phyloP scores from a whole-genome alignment of 2,113 vertebrate genomes.

The Raphicerus campestris region DNA sequence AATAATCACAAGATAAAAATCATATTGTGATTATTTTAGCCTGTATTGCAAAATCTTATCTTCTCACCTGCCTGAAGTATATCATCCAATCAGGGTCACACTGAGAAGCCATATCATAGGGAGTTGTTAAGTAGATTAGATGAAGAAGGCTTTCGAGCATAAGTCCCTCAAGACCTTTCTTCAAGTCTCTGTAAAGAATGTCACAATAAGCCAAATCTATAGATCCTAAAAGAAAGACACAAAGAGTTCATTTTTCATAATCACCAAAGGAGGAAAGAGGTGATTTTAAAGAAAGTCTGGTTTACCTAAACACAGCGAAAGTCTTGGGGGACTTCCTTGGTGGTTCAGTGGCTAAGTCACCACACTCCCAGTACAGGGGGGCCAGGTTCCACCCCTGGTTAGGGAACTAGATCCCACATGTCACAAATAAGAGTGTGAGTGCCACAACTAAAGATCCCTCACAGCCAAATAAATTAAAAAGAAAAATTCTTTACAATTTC shows the following conservation, averaged over 20 bases:
- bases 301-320: not conserved
- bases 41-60: not conserved
- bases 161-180: constrained; percentile 90
- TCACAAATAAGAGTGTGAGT: not conserved
- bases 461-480: not conserved
- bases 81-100: constrained; percentile 94
- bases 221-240: constrained; percentile 82
- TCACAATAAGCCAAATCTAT: constrained; percentile 89
- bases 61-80: constrained; percentile 90
- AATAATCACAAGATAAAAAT: constrained; percentile 1
- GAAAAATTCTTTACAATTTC: not conserved
- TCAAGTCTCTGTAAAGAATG: constrained; percentile 89
- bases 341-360: not conserved
- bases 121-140: constrained; percentile 92
- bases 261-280: not conserved
- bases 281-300: not conserved
- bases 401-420: not conserved
- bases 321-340: not conserved
- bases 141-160: constrained; percentile 92
- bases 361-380: not conserved
- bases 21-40: not conserved
- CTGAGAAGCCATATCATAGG: constrained; percentile 87
- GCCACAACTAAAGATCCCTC: not conserved
- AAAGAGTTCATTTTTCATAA: not conserved
- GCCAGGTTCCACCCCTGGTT: not conserved